Evolutionary conservation across 1,140 invertebrate species (phyloP).

Genomic region (Ectropis grisescens): DNA sequence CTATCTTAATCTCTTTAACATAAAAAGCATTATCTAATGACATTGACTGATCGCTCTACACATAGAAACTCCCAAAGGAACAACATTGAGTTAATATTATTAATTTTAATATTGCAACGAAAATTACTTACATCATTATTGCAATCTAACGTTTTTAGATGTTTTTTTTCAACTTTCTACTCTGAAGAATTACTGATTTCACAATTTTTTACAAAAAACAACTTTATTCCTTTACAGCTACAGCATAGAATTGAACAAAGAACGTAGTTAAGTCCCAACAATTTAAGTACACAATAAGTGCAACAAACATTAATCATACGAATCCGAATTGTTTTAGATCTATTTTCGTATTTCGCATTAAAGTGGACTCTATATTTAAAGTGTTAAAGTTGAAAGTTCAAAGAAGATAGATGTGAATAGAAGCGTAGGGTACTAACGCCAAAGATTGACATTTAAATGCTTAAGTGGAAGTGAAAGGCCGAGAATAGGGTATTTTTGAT

Average conservation of each 20-base stretch:
- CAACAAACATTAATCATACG: slow-evolving; percentile 42
- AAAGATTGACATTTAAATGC: slow-evolving; percentile 65
- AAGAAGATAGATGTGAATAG: slow-evolving; percentile 17
- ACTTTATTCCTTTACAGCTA: too few relatives aligned
- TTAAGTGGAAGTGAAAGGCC: slow-evolving; percentile 62
- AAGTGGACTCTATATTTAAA: slow-evolving; percentile 1
- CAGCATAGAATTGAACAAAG: too few relatives aligned
- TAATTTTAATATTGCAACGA: too few relatives aligned
- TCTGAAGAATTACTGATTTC: too few relatives aligned
- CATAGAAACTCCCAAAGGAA: too few relatives aligned
- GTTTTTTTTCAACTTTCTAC: too few relatives aligned
- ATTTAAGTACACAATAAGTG: slow-evolving; percentile 10
- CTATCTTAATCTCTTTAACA: too few relatives aligned
- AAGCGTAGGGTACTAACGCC: slow-evolving; percentile 26
- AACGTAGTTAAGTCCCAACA: slow-evolving; percentile 2
- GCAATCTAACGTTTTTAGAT: slow-evolving; percentile 30
- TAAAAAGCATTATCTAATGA: too few relatives aligned
- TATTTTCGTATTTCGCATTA: too few relatives aligned
- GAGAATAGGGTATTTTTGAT: slow-evolving; percentile 58
- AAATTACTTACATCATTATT: slow-evolving; percentile 16
- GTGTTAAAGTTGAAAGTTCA: slow-evolving; percentile 10
- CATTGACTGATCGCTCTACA: too few relatives aligned
- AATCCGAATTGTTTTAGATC: slow-evolving; percentile 38
- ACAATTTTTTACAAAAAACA: too few relatives aligned
- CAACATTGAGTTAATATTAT: too few relatives aligned